These are phyloP conservation scores for Linnaemya tessellans DNA, from an alignment of 2,888 invertebrate species.

Conservation along the genomic window DNA sequence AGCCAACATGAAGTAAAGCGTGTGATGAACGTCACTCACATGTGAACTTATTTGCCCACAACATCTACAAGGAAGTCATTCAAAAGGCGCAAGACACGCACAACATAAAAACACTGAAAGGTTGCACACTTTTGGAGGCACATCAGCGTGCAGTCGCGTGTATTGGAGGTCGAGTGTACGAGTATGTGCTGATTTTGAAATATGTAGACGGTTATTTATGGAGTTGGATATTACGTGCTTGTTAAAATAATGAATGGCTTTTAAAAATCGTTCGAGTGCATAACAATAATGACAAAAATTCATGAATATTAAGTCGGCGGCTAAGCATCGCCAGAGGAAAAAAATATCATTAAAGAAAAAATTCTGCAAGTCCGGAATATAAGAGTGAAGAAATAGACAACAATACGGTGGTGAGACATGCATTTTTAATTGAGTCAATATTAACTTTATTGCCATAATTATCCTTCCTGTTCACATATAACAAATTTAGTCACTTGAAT, in stretches of 20 bases:
- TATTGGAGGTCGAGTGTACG: not conserved
- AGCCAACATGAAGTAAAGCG: constrained; percentile 33
- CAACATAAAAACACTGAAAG: not conserved
- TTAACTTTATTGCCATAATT: too few relatives aligned
- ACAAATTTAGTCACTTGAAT: too few relatives aligned
- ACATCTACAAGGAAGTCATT: constrained; percentile 28
- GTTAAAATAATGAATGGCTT: constrained; percentile 15
- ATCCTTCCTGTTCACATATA: too few relatives aligned
- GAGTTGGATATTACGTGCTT: not conserved
- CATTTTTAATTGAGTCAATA: too few relatives aligned
- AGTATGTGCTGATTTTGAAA: not conserved
- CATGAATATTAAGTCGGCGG: too few relatives aligned
- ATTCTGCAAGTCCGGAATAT: too few relatives aligned
- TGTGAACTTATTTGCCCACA: constrained; percentile 12
- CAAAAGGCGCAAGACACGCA: not conserved
- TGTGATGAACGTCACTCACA: constrained; percentile 52
- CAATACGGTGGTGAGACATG: too few relatives aligned
- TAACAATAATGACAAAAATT: constrained; percentile 16
- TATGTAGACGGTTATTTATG: not conserved
- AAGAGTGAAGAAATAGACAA: too few relatives aligned
- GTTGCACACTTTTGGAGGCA: not conserved
- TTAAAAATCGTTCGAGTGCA: constrained; percentile 15
- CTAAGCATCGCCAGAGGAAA: too few relatives aligned
- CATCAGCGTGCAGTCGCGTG: not conserved
- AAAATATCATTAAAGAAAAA: too few relatives aligned